Percentiles rank a stretch among this genome's conserved stretches.
phyloP scores from a whole-genome alignment of 2,888 invertebrate genomes.

The Tachystola acroxantha region DNA sequence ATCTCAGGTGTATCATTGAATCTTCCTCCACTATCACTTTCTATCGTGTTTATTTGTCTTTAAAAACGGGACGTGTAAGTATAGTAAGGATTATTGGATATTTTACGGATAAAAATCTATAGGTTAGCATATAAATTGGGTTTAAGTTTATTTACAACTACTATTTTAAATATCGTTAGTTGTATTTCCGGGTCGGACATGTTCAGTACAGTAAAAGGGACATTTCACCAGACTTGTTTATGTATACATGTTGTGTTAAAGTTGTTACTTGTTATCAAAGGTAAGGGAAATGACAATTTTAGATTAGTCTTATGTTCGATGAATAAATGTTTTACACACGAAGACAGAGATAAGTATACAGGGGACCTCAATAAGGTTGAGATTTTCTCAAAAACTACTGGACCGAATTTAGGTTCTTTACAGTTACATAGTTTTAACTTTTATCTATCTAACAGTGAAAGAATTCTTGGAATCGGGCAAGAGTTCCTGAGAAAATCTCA shows the following conservation, averaged over 20 bases:
- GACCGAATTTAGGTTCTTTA: too few relatives aligned
- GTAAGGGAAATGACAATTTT: too few relatives aligned
- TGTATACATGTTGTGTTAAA: neutral
- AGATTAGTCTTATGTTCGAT: too few relatives aligned
- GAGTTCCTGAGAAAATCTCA: too few relatives aligned
- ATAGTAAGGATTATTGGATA: constrained; percentile 18
- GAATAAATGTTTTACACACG: too few relatives aligned
- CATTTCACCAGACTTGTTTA: neutral
- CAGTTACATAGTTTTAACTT: too few relatives aligned
- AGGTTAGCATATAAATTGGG: constrained; percentile 25
- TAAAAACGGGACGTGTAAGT: constrained; percentile 19
- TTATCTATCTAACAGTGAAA: too few relatives aligned
- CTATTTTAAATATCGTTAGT: constrained; percentile 18
- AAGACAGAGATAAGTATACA: too few relatives aligned
- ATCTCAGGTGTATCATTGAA: constrained; percentile 11
- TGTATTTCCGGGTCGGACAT: constrained; percentile 16
- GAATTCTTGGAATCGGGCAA: too few relatives aligned
- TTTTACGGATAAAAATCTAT: constrained; percentile 26
- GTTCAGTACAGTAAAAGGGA: neutral
- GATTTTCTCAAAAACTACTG: too few relatives aligned
- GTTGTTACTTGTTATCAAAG: neutral
- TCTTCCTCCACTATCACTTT: constrained; percentile 13
- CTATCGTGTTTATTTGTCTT: constrained; percentile 23
- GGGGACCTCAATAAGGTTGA: too few relatives aligned
- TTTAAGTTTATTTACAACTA: constrained; percentile 18